Conservation (phyloP, 2,888 invertebrate genomes). For the Archips crataeganus region DNA sequence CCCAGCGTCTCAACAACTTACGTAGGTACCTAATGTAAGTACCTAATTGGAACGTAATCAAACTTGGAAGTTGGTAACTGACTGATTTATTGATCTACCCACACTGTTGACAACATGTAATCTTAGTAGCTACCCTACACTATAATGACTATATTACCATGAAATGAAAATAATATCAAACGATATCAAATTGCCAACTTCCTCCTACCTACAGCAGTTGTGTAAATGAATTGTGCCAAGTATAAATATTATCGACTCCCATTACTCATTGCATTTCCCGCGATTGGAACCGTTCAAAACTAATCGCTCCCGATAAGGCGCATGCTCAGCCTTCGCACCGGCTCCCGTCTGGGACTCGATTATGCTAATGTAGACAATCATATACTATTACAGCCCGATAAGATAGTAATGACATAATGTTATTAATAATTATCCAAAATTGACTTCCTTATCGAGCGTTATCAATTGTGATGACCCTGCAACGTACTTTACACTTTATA, state of each 20-base stretch:
- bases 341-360: constrained; percentile 33
- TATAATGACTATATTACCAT: too few species aligned
- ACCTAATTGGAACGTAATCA: too few species aligned
- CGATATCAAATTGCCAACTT: not conserved
- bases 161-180: not conserved
- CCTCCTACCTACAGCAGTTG: not conserved
- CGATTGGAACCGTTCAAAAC: constrained; percentile 6
- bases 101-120: too few species aligned
- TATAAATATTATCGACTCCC: not conserved
- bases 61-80: too few species aligned
- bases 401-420: constrained; percentile 3
- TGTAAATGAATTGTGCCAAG: not conserved
- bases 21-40: too few species aligned
- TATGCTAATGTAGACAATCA: constrained; percentile 42
- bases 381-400: constrained; percentile 4
- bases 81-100: too few species aligned
- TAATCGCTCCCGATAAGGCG: constrained; percentile 43
- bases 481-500: not conserved
- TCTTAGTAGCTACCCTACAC: too few species aligned
- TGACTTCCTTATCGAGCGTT: not conserved
- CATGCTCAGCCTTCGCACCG: constrained; percentile 49
- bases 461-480: not conserved
- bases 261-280: constrained; percentile 1
- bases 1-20: too few species aligned
- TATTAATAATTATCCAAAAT: not conserved